phyloP scores from a whole-genome alignment of 2,888 invertebrate genomes.

The Diarsia rubi region DNA sequence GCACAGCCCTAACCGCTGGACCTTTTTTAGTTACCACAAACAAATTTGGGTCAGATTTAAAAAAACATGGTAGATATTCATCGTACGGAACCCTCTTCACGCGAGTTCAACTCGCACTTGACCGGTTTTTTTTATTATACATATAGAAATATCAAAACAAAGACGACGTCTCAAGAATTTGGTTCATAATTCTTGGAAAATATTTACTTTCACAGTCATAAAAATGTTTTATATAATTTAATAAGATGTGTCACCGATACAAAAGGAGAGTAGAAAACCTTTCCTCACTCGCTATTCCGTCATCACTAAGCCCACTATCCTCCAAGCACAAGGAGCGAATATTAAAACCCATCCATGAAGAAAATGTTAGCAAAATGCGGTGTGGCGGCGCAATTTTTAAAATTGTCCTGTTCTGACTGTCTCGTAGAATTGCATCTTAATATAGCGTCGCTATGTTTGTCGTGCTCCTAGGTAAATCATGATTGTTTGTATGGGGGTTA shows the following conservation, averaged over 20 bases:
- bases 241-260: neutral
- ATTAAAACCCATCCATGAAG: slow-evolving; percentile 75
- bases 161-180: neutral
- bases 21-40: too few species aligned
- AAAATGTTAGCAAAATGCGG: slow-evolving; percentile 70
- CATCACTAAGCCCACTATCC: slow-evolving; percentile 31
- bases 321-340: slow-evolving; percentile 70
- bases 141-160: too few species aligned
- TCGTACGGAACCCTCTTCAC: too few species aligned
- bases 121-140: too few species aligned
- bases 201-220: neutral
- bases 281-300: slow-evolving; percentile 29
- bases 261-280: neutral
- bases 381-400: slow-evolving; percentile 68
- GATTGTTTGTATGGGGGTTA: slow-evolving; percentile 8
- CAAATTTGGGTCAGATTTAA: too few species aligned
- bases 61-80: too few species aligned
- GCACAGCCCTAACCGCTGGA: too few species aligned
- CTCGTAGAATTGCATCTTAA: slow-evolving; percentile 43
- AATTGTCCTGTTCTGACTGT: slow-evolving; percentile 67
- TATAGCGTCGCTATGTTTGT: slow-evolving; percentile 40
- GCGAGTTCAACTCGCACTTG: too few species aligned
- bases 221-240: neutral
- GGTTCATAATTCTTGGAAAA: neutral
- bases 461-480: slow-evolving; percentile 11